Base-by-base conservation (phyloP, 2,113 vertebrate species). In the Spheniscus mendiculus region DNA sequence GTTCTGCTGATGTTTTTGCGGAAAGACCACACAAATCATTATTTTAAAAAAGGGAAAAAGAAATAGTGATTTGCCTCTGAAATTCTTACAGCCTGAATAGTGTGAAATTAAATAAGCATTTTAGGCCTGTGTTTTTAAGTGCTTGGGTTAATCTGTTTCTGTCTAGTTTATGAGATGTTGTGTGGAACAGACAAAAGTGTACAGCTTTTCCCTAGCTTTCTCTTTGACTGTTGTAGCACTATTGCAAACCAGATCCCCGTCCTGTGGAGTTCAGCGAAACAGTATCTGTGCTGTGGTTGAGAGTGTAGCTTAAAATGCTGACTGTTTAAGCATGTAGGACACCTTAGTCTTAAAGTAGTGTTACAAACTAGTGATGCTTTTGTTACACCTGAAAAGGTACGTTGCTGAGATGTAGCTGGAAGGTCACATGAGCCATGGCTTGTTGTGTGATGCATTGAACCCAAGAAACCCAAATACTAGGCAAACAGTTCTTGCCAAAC, bases 31-130 rank as follows among this genome's bases (percentile, higher is more conserved):
- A 71, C 34, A 25, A 74, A 91, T 70, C 77, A 38, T 44, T n/a
- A 16, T 58, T 94, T 67, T 80, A 73, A 81, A 62, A 47, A 47
- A 74, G 16, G 63, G 36, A 49, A 56, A 62, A 50, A 63, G 56
- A 93, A 92, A 82, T 81, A 91, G 63, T 70, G 29, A 4, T 62
- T 76, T 14, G 42, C 87, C 96, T 90, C 84, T 40, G 34, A 59
- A 88, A 80, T 73, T 74, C 59, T 66, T 55, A 76, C 70, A 42
- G 67, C 80, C 58, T 81, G 94, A 93, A 91, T 32, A 61, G 87
- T 30, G 69, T 81, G 92, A 91, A 92, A 92, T 96, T 87, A 96
- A 94, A 94, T 85, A 80, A 91, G 91, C 88, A 89, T 93, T 92
- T 90, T 66, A 69, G 34, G 81, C 59, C 38, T 6, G 2, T 42